phyloP scores from a whole-genome alignment of 2,888 invertebrate species.

The Drosophila peninsularis region DNA sequence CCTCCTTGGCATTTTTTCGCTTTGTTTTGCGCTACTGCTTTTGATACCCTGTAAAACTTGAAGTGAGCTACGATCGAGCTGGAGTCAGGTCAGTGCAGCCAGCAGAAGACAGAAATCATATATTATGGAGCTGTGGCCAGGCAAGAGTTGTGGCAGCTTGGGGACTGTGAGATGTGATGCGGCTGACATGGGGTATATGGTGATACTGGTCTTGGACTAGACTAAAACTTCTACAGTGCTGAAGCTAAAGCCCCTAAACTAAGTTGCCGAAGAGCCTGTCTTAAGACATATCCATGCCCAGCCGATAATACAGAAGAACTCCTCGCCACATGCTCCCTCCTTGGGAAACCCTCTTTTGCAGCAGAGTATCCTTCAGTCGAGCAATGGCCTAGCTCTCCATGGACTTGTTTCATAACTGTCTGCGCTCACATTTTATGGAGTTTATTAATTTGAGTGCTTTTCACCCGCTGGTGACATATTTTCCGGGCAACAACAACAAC shows the following conservation, averaged over 20 bases:
- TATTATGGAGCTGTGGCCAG: background rate
- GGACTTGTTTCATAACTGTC: constrained; percentile 72
- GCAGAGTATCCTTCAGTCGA: constrained; percentile 17
- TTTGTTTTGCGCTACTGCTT: constrained; percentile 20
- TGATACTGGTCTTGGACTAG: no score
- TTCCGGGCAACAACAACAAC: constrained; percentile 39
- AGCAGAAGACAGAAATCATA: background rate
- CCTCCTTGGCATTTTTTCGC: background rate
- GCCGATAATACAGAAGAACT: no score
- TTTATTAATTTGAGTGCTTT: constrained; percentile 83
- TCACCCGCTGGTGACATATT: constrained; percentile 70
- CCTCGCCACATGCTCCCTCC: no score
- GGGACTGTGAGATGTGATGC: background rate
- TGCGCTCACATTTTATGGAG: constrained; percentile 82
- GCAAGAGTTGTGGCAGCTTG: background rate
- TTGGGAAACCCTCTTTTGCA: no score
- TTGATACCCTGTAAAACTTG: constrained; percentile 21
- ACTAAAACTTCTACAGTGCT: no score
- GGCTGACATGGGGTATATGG: background rate
- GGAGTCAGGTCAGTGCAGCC: background rate
- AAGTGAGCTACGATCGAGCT: background rate
- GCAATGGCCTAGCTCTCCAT: background rate
- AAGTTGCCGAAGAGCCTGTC: no score
- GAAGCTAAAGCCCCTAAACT: no score
- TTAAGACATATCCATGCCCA: no score